phyloP scores from a whole-genome alignment of 2,113 vertebrate species.

The Chitala chitala region DNA sequence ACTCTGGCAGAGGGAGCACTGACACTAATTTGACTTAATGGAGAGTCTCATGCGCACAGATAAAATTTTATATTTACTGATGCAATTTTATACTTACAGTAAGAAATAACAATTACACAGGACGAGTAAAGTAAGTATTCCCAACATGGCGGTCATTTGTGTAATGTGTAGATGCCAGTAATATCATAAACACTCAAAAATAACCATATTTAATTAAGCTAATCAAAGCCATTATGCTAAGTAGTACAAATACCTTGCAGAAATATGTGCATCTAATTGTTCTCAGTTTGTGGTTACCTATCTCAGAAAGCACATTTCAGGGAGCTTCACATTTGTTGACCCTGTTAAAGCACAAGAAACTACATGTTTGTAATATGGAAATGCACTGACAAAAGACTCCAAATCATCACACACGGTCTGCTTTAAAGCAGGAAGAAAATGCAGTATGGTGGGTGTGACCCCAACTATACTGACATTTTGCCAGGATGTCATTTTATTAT shows the following conservation, averaged over 20 bases:
- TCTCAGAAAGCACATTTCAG: conserved; percentile 26
- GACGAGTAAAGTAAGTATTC: conserved; percentile 48
- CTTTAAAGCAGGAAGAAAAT: conserved; percentile 31
- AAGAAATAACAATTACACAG: conserved; percentile 50
- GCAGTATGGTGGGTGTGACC: conserved; percentile 67
- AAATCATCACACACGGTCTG: conserved; percentile 15
- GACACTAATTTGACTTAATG: conserved; percentile 52
- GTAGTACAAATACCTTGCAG: conserved; percentile 20
- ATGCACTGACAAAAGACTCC: conserved; percentile 31
- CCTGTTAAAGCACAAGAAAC: conserved; percentile 1
- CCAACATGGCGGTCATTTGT: conserved; percentile 59
- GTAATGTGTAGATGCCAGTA: conserved; percentile 54
- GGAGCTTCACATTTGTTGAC: conserved; percentile 26
- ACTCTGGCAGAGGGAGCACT: conserved; percentile 38
- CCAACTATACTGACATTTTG: conserved; percentile 62
- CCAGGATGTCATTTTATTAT: neutral
- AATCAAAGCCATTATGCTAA: neutral
- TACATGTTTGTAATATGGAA: neutral
- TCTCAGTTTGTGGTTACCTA: conserved; percentile 16
- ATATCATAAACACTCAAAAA: conserved; percentile 45
- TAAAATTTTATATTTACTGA: conserved; percentile 47
- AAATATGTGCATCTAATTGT: conserved; percentile 29
- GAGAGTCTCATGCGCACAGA: conserved; percentile 60
- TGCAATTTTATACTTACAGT: conserved; percentile 51
- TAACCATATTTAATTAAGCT: conserved; percentile 48